Percentiles rank a stretch among this genome's conserved stretches.
These are phyloP conservation scores for Gracilinanus agilis DNA, from an alignment of 2,113 vertebrate species.

Conservation along the genomic window DNA sequence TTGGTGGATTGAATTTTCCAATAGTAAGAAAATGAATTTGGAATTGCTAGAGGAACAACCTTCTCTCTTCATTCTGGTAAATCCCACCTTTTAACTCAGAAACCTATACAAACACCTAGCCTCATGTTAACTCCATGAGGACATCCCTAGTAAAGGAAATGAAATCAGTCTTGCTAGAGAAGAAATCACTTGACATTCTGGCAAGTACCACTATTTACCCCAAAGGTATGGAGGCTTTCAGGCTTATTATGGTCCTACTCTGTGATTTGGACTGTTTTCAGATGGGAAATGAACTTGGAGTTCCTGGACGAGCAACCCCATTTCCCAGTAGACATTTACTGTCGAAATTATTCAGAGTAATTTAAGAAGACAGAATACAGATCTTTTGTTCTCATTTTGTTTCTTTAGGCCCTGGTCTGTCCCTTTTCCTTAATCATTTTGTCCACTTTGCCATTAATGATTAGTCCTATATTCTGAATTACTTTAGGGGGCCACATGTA, in stretches of 20 bases:
- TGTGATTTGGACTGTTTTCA: not conserved
- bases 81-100: not conserved
- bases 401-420: not conserved
- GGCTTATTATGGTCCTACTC: not conserved
- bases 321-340: not conserved
- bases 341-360: not conserved
- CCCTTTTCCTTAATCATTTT: not conserved
- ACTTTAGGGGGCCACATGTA: not conserved
- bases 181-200: not conserved
- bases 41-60: not conserved
- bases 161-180: not conserved
- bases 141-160: not conserved
- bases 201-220: not conserved
- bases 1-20: not conserved
- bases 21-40: not conserved
- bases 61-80: not conserved
- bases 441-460: not conserved
- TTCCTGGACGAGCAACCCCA: not conserved
- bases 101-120: not conserved
- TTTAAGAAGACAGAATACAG: not conserved
- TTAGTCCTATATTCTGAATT: not conserved
- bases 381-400: not conserved
- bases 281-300: not conserved
- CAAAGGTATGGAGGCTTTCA: not conserved
- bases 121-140: not conserved